Evolutionary conservation across 1,140 invertebrate genomes (phyloP).

Genomic region (Heliconius congener): DNA sequence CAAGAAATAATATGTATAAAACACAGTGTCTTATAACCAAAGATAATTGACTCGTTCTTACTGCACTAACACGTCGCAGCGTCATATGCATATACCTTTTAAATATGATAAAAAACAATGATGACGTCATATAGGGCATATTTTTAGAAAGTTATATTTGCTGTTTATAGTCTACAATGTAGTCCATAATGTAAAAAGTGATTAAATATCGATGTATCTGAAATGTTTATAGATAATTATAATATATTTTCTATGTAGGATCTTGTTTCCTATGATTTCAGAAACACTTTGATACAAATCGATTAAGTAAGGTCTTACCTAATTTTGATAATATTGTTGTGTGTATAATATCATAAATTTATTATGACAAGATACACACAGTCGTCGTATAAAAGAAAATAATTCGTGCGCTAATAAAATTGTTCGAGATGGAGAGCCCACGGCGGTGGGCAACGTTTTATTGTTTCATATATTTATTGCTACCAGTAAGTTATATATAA

Average conservation of each 20-base stretch:
- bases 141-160: not conserved
- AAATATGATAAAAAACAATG: too few relatives aligned
- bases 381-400: constrained; percentile 37
- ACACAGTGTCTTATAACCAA: too few relatives aligned
- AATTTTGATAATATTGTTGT: constrained; percentile 29
- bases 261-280: not conserved
- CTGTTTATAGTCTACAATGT: not conserved
- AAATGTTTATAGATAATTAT: not conserved
- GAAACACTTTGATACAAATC: not conserved
- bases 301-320: constrained; percentile 28
- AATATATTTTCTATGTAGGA: not conserved
- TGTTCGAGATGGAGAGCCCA: constrained; percentile 54
- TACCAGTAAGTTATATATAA: constrained; percentile 45
- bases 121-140: not conserved
- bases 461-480: constrained; percentile 38
- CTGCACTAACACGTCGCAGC: not conserved
- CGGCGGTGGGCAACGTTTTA: constrained; percentile 43
- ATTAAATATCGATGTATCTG: not conserved
- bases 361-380: constrained; percentile 26
- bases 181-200: not conserved
- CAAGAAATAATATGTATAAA: not conserved
- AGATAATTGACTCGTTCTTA: not conserved
- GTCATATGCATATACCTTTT: not conserved
- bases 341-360: constrained; percentile 19
- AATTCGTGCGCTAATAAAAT: constrained; percentile 33